phyloP scores from a whole-genome alignment of 1,140 invertebrate genomes.

The Leptinotarsa undecemlineata region DNA sequence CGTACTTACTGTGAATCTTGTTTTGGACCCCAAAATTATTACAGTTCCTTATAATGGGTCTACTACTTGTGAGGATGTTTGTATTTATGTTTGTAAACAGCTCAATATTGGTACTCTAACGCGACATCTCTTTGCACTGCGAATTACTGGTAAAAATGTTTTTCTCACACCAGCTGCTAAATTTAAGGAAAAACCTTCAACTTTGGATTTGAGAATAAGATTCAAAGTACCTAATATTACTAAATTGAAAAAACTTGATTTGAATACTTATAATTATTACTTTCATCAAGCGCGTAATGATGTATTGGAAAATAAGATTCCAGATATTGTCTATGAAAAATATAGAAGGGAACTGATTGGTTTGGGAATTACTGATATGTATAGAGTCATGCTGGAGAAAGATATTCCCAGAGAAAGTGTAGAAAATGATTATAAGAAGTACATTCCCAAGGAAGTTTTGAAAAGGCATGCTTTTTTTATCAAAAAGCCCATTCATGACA shows the following conservation, averaged over 20 bases:
- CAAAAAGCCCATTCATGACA: constrained; percentile 72
- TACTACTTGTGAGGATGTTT: constrained; percentile 69
- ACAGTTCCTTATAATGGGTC: constrained; percentile 48
- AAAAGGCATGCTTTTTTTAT: constrained; percentile 75
- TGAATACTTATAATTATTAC: constrained; percentile 79
- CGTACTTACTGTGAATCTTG: constrained; percentile 45
- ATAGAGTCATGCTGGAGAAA: constrained; percentile 75
- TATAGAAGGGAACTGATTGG: constrained; percentile 76
- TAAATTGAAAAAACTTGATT: constrained; percentile 69
- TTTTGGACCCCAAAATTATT: constrained; percentile 55
- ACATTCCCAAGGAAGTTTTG: constrained; percentile 76
- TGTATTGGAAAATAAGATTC: constrained; percentile 76
- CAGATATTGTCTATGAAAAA: constrained; percentile 75
- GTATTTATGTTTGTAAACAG: constrained; percentile 69
- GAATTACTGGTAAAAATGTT: constrained; percentile 62
- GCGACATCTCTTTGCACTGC: constrained; percentile 75
- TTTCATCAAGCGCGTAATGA: constrained; percentile 83
- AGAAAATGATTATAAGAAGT: constrained; percentile 77
- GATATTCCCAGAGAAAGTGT: constrained; percentile 66
- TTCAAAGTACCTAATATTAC: constrained; percentile 72
- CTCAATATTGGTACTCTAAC: constrained; percentile 74
- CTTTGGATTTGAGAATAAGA: constrained; percentile 75
- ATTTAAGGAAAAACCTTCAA: constrained; percentile 59
- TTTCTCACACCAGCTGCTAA: constrained; percentile 68
- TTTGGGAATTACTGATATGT: constrained; percentile 84